Conservation (phyloP, 92 coral and sea anemone genomes). For the Scolanthus callimorphus region DNA sequence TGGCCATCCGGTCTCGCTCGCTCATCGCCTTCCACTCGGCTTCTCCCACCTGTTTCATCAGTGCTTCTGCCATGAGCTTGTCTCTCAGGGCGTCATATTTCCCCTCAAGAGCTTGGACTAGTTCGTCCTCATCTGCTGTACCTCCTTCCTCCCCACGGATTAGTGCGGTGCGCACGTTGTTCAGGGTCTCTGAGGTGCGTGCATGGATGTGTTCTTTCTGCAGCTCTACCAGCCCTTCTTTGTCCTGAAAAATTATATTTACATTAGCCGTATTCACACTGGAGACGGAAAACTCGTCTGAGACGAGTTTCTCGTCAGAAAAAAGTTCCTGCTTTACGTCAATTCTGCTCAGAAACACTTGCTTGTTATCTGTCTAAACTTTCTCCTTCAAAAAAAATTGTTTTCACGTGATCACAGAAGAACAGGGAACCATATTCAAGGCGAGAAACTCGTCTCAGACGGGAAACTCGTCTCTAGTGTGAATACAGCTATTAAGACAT, state of each 20-base stretch:
- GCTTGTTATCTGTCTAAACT: too few relatives aligned
- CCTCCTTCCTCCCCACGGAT: conserved; percentile 75
- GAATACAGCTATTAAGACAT: too few relatives aligned
- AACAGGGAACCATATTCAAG: too few relatives aligned
- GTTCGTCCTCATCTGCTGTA: conserved; percentile 78
- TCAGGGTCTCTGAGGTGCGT: conserved; percentile 43
- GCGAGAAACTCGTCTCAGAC: too few relatives aligned
- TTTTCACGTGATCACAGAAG: too few relatives aligned
- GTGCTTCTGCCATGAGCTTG: conserved; percentile 82
- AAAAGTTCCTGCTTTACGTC: too few relatives aligned
- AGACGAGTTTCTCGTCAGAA: too few relatives aligned
- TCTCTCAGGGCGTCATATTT: conserved; percentile 94
- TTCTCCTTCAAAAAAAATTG: too few relatives aligned
- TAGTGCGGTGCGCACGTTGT: conserved; percentile 65
- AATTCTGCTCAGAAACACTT: too few relatives aligned
- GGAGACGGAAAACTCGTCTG: too few relatives aligned
- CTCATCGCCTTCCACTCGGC: conserved; percentile 88
- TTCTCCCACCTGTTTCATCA: conserved; percentile 81
- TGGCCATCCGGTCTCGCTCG: conserved; percentile 81
- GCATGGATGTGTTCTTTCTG: conserved; percentile 73
- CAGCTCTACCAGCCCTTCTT: conserved; percentile 67
- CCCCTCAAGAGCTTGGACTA: conserved; percentile 85
- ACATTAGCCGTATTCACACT: too few relatives aligned
- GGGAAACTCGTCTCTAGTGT: too few relatives aligned
- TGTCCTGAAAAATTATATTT: conserved; percentile 61